Conservation (phyloP, 2,113 vertebrate species). For the Osmerus eperlanus region DNA sequence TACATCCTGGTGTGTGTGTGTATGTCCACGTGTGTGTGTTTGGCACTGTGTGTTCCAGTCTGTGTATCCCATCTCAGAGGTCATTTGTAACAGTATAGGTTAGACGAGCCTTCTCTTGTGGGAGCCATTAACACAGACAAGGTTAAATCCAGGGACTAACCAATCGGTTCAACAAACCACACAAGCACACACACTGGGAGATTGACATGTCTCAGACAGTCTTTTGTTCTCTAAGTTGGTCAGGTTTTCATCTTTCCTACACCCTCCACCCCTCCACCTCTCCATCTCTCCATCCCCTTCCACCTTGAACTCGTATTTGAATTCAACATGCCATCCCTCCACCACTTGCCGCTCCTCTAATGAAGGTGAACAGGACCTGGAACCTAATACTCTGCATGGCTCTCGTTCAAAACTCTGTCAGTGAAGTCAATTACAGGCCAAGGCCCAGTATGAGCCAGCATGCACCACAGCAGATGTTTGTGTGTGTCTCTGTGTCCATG, state of each 20-base stretch:
- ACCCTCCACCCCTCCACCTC: not conserved
- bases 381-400: constrained; percentile 3
- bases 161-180: not conserved
- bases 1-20: too few relatives aligned
- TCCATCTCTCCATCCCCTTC: not conserved
- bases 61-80: too few relatives aligned
- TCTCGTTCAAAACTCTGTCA: constrained; percentile 11
- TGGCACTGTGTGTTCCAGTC: too few relatives aligned
- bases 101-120: not conserved
- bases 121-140: not conserved
- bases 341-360: not conserved
- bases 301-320: not conserved
- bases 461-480: not conserved
- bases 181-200: not conserved
- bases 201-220: not conserved
- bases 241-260: not conserved
- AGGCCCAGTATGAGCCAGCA: not conserved
- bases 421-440: constrained; percentile 18
- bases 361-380: constrained; percentile 1
- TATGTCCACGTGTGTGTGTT: too few relatives aligned
- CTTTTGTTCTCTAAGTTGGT: not conserved
- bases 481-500: constrained; percentile 7
- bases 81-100: not conserved
- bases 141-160: not conserved
- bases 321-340: not conserved